phyloP scores from a whole-genome alignment of 2,797 vertebrate species.

The Pipistrellus kuhlii region DNA sequence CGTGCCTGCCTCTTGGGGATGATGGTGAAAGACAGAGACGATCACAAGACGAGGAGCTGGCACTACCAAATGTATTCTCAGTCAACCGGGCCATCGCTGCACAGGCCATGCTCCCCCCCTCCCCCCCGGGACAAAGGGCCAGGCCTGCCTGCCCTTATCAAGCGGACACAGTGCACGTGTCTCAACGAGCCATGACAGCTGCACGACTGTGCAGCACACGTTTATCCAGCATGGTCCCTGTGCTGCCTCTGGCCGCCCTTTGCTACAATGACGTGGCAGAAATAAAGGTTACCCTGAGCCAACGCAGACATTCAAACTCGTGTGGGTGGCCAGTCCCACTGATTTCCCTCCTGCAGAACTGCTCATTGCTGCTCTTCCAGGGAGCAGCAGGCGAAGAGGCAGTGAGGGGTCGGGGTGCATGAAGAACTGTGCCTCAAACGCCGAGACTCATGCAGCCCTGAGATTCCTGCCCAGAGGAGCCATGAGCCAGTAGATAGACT shows the following conservation, averaged over 20 bases:
- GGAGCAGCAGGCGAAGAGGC: background rate
- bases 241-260: background rate
- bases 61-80: background rate
- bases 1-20: background rate
- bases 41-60: background rate
- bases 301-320: background rate
- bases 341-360: background rate
- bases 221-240: background rate
- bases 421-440: background rate
- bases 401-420: accelerated
- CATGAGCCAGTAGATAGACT: background rate
- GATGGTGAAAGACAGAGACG: background rate
- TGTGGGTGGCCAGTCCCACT: background rate
- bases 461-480: background rate
- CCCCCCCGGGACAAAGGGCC: background rate
- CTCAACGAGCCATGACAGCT: accelerated
- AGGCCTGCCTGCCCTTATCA: background rate
- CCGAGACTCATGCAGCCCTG: background rate
- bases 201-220: accelerated
- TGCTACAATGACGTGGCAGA: background rate
- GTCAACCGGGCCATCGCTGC: background rate
- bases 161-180: accelerated
- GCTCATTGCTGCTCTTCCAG: background rate
- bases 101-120: accelerated
- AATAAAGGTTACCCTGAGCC: background rate